These are phyloP conservation scores for Cerastis leucographa DNA, from an alignment of 2,888 invertebrate species.

Conservation along the genomic window DNA sequence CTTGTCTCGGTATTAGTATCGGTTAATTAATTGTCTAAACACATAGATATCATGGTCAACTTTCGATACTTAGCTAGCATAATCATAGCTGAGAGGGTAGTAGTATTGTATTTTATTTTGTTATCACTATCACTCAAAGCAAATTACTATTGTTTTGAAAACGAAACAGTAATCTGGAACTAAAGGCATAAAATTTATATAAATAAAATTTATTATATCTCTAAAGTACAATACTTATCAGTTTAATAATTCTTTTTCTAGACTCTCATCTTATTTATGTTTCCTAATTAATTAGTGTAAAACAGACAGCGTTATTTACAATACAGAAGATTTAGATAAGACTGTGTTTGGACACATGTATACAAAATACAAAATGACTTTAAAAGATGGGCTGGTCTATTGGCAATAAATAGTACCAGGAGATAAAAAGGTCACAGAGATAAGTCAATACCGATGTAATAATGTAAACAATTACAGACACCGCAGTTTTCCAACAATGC, in stretches of 20 bases:
- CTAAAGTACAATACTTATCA: not conserved
- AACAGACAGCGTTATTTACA: slow-evolving; percentile 13
- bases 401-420: slow-evolving; percentile 57
- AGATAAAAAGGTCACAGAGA: slow-evolving; percentile 52
- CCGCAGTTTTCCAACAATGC: slow-evolving; percentile 64
- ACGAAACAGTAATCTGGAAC: not conserved
- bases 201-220: not conserved
- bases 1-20: not conserved
- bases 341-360: not conserved
- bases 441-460: slow-evolving; percentile 57
- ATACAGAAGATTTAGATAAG: not conserved
- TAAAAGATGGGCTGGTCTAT: slow-evolving; percentile 23
- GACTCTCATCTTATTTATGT: not conserved
- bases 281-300: not conserved
- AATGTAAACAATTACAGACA: slow-evolving; percentile 63
- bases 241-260: not conserved
- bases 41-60: not conserved
- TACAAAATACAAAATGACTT: slow-evolving; percentile 4
- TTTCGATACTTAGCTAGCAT: not conserved
- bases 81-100: not conserved
- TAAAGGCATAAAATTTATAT: not conserved
- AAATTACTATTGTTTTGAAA: not conserved
- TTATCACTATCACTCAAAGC: not conserved
- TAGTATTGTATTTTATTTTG: not conserved
- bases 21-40: not conserved